Percentiles rank a stretch among this genome's conserved stretches.
phyloP scores from a whole-genome alignment of 1,140 invertebrate species.

The Conus ventricosus region DNA sequence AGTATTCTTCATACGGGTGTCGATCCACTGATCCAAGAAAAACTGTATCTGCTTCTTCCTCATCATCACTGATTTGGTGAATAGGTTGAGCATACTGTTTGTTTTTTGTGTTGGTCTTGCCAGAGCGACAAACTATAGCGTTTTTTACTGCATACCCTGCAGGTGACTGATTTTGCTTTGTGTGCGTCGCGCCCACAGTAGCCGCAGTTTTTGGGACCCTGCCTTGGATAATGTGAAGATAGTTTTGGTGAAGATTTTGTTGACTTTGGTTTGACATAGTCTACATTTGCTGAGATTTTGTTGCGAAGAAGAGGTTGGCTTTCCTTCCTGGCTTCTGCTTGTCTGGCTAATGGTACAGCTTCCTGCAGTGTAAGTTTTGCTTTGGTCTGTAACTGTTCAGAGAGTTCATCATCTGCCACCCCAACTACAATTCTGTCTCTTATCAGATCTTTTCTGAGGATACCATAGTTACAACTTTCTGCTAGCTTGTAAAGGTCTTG shows the following conservation, averaged over 20 bases:
- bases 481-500: neutral
- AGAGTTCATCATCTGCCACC: neutral
- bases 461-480: neutral
- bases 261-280: neutral
- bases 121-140: neutral
- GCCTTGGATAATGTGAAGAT: too few species aligned
- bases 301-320: neutral
- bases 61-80: neutral
- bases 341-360: neutral
- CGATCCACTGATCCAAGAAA: neutral
- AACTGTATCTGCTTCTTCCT: neutral
- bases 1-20: neutral
- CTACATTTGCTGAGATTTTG: neutral
- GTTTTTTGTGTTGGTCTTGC: neutral
- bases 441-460: neutral
- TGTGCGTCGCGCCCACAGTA: neutral
- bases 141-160: neutral
- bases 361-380: neutral
- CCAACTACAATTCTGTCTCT: neutral
- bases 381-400: neutral
- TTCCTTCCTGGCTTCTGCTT: slow-evolving; percentile 9
- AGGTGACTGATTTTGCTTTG: neutral
- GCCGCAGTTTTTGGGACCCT: neutral
- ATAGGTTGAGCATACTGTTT: neutral
- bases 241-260: neutral